Base-by-base conservation (phyloP, 2,888 invertebrate species). In the Clunio marinus region DNA sequence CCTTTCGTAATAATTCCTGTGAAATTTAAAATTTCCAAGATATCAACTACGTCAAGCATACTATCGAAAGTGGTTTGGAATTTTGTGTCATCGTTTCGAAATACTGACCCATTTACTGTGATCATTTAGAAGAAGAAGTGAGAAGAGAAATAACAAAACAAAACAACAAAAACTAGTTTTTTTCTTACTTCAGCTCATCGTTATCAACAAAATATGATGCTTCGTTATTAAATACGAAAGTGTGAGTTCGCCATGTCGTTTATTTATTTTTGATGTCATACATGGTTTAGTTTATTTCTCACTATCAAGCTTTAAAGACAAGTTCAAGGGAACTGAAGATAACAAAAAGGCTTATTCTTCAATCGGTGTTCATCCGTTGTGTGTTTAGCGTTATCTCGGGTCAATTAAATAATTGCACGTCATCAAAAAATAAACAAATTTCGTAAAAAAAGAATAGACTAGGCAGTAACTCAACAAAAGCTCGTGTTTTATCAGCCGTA, bases 341-440 rank as follows among this genome's bases (percentile, higher is more conserved):
- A 57, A 57, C 57, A 5, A n/a, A 57, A 7, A 25, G 22, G 22
- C 41, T 22, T 2, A 51, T 51, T 17, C 5, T 20, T 51, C 51
- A 17, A 17, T 8, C 10, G 17, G 8, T 2, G 17, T 2, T 51
- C 17, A 20, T 51, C 8, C 17, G 22, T 32, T 7, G 32, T 32
- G 32, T 7, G 10, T 32, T 32, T 10, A 32, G 32, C 32, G 32
- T 7, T 32, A 51, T 22, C 27, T 4, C 27, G 27, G 57, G 57
- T 57, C 57, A 57, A 57, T 57, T 57, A 57, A 57, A 57, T 57
- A 57, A 57, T 57, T 13, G 57, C 57, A 57, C 57, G 57, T 57
- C 57, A n/a, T 2, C 57, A 15, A 45, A n/a, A 5, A 25, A 25
- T 13, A 25, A 57, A 51, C 15, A 10, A 32, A 4, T 7, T 7